Conservation (phyloP, 1,140 invertebrate species). For the Leptoteleia sp. region DNA sequence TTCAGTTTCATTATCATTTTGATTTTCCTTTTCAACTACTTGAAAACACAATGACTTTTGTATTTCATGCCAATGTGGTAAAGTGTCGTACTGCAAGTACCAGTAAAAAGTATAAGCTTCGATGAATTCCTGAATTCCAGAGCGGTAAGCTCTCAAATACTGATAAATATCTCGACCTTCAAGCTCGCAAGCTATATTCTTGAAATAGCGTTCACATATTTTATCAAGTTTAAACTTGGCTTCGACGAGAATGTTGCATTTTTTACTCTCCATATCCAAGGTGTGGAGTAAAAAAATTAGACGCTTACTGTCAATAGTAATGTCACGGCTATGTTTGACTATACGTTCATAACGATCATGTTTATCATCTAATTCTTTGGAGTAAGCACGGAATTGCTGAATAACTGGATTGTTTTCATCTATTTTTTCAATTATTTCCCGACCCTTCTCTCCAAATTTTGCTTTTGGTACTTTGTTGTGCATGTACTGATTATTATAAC, state of each 20-base stretch:
- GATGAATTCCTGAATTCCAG: conserved; percentile 92
- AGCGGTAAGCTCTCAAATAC: conserved; percentile 88
- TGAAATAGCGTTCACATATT: conserved; percentile 84
- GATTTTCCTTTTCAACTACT: conserved; percentile 42
- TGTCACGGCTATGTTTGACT: conserved; percentile 91
- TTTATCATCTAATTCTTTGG: conserved; percentile 87
- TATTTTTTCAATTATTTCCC: conserved; percentile 74
- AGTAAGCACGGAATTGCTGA: conserved; percentile 85
- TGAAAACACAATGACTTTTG: conserved; percentile 78
- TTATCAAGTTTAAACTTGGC: conserved; percentile 85
- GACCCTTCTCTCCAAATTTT: conserved; percentile 73
- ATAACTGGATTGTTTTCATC: conserved; percentile 84
- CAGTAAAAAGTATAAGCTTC: conserved; percentile 91
- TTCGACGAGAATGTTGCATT: conserved; percentile 83
- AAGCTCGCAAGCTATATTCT: conserved; percentile 87
- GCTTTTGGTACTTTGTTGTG: conserved; percentile 67
- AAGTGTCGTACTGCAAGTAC: conserved; percentile 82
- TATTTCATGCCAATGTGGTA: conserved; percentile 79
- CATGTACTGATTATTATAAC: conserved; percentile 32
- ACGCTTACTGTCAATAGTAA: conserved; percentile 96
- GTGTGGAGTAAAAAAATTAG: conserved; percentile 94
- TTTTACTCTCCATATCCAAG: conserved; percentile 84
- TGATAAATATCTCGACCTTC: conserved; percentile 87
- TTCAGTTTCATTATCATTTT: conserved; percentile 9
- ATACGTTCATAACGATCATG: conserved; percentile 93